phyloP scores from a whole-genome alignment of 2,113 vertebrate species.

The Amazona guildingii region DNA sequence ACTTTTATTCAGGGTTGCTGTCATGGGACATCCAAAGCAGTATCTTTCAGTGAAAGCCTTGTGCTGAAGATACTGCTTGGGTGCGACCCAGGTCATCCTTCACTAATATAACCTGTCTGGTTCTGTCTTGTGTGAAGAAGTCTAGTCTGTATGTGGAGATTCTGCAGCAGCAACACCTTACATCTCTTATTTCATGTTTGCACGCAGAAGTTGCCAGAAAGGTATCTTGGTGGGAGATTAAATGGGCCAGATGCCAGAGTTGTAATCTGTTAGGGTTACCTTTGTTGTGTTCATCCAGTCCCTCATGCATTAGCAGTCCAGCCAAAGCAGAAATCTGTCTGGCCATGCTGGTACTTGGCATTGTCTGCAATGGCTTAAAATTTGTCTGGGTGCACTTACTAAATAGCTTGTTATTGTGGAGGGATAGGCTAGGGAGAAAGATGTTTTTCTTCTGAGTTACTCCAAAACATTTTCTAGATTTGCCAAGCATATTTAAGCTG shows the following conservation, averaged over 20 bases:
- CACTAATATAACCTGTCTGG: neutral
- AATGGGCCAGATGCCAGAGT: neutral
- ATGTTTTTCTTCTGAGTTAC: neutral
- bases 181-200: neutral
- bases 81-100: neutral
- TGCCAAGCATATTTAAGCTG: neutral
- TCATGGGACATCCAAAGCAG: neutral
- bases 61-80: neutral
- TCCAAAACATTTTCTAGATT: neutral
- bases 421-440: neutral
- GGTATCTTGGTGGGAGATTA: neutral
- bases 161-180: neutral
- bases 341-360: neutral
- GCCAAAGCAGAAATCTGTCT: neutral
- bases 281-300: neutral
- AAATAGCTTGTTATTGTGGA: neutral
- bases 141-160: neutral
- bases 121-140: neutral
- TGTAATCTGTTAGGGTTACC: neutral
- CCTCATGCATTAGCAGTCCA: neutral
- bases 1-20: neutral
- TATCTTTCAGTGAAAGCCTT: neutral
- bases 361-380: neutral
- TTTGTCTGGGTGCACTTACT: neutral
- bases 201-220: neutral